Conservation (phyloP, 2,888 invertebrate species). For the Lysandra bellargus region DNA sequence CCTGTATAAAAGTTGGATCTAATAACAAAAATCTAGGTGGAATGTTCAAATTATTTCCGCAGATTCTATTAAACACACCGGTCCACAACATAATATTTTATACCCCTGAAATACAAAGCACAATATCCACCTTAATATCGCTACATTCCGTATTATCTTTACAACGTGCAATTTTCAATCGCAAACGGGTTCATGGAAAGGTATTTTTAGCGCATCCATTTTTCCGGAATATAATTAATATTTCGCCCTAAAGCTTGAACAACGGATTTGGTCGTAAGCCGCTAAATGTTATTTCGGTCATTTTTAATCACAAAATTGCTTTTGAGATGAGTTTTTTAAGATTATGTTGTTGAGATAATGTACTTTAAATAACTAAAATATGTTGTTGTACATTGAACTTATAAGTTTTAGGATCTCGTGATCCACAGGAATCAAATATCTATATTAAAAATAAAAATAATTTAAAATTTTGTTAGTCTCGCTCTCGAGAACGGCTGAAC, state of each 20-base stretch:
- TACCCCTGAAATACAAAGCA: background rate
- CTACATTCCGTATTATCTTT: background rate
- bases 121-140: background rate
- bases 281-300: conserved; percentile 7
- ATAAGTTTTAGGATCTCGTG: too few species aligned
- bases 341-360: background rate
- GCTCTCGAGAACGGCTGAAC: too few species aligned
- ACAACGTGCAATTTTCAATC: conserved; percentile 15
- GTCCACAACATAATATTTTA: background rate
- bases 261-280: background rate
- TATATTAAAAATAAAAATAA: too few species aligned
- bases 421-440: too few species aligned
- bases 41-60: background rate
- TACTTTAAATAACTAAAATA: background rate
- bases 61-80: background rate
- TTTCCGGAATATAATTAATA: conserved; percentile 6
- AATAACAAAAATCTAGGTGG: background rate
- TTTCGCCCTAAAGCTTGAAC: background rate
- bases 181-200: background rate
- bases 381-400: too few species aligned
- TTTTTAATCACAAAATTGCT: conserved; percentile 26
- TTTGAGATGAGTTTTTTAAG: background rate
- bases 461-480: too few species aligned
- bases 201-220: conserved; percentile 11
- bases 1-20: too few species aligned